Evolutionary conservation across 2,888 invertebrate genomes (phyloP).

Genomic region (Drosophila multiciliata): DNA sequence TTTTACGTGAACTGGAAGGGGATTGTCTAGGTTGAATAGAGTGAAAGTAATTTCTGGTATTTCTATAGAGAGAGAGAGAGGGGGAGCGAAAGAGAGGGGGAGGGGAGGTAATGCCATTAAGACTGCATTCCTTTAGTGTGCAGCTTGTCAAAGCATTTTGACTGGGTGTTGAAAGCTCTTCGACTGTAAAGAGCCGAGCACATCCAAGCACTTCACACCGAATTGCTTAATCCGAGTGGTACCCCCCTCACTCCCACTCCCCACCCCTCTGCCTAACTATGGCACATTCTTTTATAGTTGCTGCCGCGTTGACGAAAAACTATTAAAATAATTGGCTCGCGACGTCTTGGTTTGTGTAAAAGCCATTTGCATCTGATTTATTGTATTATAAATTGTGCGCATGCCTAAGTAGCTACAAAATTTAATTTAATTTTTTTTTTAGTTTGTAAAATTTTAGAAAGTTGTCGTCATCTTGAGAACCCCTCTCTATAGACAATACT

Average conservation of each 20-base stretch:
- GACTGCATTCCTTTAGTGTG: constrained; percentile 63
- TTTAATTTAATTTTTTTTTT: constrained; percentile 12
- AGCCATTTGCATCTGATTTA: constrained; percentile 75
- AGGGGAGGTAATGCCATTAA: constrained; percentile 53
- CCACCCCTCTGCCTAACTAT: not conserved
- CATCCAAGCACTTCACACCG: constrained; percentile 64
- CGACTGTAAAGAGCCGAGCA: constrained; percentile 43
- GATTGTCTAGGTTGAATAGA: constrained; percentile 30
- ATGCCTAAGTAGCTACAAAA: constrained; percentile 76
- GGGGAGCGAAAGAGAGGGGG: not conserved
- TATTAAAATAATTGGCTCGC: constrained; percentile 78
- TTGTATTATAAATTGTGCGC: constrained; percentile 77
- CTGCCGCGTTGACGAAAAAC: constrained; percentile 66
- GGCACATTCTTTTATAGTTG: constrained; percentile 51
- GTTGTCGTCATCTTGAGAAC: constrained; percentile 54
- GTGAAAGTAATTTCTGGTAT: constrained; percentile 76
- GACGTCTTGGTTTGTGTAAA: constrained; percentile 61
- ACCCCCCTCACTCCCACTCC: constrained; percentile 5
- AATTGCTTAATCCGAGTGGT: constrained; percentile 71
- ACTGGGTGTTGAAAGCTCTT: constrained; percentile 74
- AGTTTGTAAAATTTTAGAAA: constrained; percentile 58
- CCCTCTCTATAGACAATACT: constrained; percentile 31
- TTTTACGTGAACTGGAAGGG: constrained; percentile 19
- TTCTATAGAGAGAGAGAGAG: constrained; percentile 48
- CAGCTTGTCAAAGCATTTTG: constrained; percentile 64